Evolutionary conservation across 2,888 invertebrate species (phyloP), one percentile per base, ranked within the genome.

Genomic region (Julus scanicus): DNA sequence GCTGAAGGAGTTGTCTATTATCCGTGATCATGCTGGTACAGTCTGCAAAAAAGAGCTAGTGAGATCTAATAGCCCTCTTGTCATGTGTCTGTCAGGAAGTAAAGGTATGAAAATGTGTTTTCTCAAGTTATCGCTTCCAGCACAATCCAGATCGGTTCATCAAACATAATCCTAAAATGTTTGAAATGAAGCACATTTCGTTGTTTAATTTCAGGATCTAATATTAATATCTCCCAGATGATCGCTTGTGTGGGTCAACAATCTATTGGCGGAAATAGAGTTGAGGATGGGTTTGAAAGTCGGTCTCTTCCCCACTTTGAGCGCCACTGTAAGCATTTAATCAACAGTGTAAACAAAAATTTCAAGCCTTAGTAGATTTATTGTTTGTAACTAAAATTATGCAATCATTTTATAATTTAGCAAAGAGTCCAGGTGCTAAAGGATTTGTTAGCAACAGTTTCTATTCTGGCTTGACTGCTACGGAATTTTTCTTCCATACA

Each of bases 141-240:
- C 29, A 29, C 29, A 29, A 44, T 8, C 2, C 2, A 53, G 53
- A 44, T 44, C 8, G 44, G 5, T 0, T 44, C 8, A 8, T 8
- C 5, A 8, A 44, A n/a, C 29, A 53, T 53, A 48, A 13, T 48
- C 48, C 13, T 53, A 13, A 15, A 53, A 11, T 4, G 53, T 53
- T 13, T 53, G 3, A 53, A 17, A 53, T 53, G 17, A 8, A 15
- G 53, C 53, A 53, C 13, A 53, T 17, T 3, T 53, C 53, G 0
- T 13, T 53, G 0, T 53, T 13, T 48, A 85, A 44, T 90, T 91
- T 40, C 91, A 95, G 96, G 97, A 87, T 99, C 99, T 0, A 97
- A 97, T 92, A 99, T 99, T 93, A 99, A 99, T 92, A 99, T 99
- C 91, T 99, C 99, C 0, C 99, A 99, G 93, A 99, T 99, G 99